Conservation (phyloP, 2,113 vertebrate genomes). For the Xiphias gladius region DNA sequence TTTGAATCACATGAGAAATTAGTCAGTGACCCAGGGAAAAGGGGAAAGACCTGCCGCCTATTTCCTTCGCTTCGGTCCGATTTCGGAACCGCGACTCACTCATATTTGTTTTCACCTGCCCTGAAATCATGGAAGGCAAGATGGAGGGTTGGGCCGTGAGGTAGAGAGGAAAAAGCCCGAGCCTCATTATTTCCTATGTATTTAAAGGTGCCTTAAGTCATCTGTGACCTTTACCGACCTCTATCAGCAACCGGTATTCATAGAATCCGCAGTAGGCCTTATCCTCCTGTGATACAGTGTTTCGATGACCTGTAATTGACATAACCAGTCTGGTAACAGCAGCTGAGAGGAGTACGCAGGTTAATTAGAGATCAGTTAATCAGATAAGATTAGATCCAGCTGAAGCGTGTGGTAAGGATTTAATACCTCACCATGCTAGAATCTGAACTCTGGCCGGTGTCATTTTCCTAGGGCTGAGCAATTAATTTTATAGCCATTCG, state of each 20-base stretch:
- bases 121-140: neutral
- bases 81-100: slow-evolving; percentile 6
- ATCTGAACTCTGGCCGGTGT: neutral
- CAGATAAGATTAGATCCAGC: neutral
- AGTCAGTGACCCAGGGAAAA: neutral
- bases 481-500: no score
- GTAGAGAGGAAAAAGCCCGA: neutral
- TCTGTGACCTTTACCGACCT: slow-evolving; percentile 18
- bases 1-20: slow-evolving; percentile 27
- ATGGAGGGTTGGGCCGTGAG: neutral
- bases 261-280: neutral
- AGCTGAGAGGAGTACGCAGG: neutral
- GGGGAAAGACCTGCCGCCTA: neutral
- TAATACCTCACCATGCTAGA: neutral
- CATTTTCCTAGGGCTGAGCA: neutral
- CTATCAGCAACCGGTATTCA: neutral
- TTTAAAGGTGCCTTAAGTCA: neutral
- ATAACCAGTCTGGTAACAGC: neutral
- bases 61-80: neutral
- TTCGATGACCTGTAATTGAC: neutral
- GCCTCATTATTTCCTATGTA: neutral
- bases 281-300: no score
- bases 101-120: neutral
- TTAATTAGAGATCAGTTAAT: slow-evolving; percentile 22
- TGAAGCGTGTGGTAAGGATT: neutral